Evolutionary conservation across 2,888 invertebrate species (phyloP).

Genomic region (Drosophila subquinaria): DNA sequence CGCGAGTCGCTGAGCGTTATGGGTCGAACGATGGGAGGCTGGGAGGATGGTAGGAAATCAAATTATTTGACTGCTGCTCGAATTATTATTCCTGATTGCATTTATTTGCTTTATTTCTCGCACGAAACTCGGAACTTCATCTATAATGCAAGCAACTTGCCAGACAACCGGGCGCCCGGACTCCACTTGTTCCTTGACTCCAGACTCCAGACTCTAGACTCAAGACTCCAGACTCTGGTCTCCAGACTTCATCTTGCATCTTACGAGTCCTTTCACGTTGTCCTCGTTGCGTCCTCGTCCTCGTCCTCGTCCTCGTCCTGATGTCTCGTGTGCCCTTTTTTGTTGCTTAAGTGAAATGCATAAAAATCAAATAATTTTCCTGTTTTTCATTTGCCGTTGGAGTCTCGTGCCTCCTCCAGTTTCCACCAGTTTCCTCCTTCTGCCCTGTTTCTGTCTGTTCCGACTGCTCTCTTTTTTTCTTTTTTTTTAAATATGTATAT

Average conservation of each 20-base stretch:
- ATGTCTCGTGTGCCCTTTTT: constrained; percentile 61
- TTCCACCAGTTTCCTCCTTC: background rate
- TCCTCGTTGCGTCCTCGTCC: constrained; percentile 14
- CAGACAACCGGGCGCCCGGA: constrained; percentile 51
- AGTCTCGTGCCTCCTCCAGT: constrained; percentile 8
- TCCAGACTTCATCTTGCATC: constrained; percentile 6
- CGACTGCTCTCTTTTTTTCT: constrained; percentile 23
- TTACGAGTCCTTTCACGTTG: constrained; percentile 25
- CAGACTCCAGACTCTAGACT: constrained; percentile 8
- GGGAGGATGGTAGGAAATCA: constrained; percentile 56
- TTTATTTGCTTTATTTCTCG: constrained; percentile 75
- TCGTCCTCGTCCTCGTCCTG: no score
- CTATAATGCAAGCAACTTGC: constrained; percentile 73
- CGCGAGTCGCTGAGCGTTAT: constrained; percentile 42
- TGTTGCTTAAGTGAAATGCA: constrained; percentile 77
- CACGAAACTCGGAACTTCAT: constrained; percentile 73
- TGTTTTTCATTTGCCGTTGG: constrained; percentile 70
- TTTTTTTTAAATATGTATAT: constrained; percentile 51
- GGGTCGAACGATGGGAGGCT: background rate
- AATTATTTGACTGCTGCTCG: constrained; percentile 74
- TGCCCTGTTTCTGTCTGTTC: background rate
- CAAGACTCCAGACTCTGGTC: constrained; percentile 2
- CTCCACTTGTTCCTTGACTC: constrained; percentile 10
- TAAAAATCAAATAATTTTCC: constrained; percentile 82
- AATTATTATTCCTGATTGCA: constrained; percentile 80